Evolutionary conservation across 2,797 vertebrate genomes (phyloP).

Genomic region (Acanthiza pusilla): DNA sequence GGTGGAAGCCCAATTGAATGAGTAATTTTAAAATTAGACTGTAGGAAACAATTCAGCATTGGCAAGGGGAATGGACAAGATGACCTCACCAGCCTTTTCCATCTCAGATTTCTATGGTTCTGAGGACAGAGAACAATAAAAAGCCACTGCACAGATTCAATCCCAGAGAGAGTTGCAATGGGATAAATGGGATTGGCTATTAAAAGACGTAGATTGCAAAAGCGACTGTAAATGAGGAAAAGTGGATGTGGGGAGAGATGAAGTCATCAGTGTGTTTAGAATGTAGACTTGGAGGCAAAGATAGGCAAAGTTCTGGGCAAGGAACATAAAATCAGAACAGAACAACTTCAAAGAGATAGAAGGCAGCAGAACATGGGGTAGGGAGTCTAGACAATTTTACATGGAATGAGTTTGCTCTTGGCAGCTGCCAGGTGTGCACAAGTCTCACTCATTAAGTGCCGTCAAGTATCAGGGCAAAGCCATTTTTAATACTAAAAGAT

Average conservation of each 20-base stretch:
- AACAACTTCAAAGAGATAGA: background rate
- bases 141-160: background rate
- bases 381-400: background rate
- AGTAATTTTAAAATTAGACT: slow-evolving; percentile 58
- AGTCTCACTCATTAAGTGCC: background rate
- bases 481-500: background rate
- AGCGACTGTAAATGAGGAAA: slow-evolving; percentile 1
- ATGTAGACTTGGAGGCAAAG: background rate
- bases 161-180: background rate
- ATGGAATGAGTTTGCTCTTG: background rate
- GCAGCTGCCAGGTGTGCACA: background rate
- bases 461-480: background rate
- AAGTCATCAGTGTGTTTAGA: slow-evolving; percentile 4
- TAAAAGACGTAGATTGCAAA: background rate
- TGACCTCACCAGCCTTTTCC: slow-evolving; percentile 56
- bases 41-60: slow-evolving; percentile 42
- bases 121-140: slow-evolving; percentile 49
- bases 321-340: background rate
- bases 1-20: slow-evolving; percentile 16
- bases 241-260: background rate
- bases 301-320: background rate
- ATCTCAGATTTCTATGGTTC: slow-evolving; percentile 50
- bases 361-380: background rate
- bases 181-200: background rate
- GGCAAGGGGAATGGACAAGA: slow-evolving; percentile 39